Base-by-base conservation (phyloP, 2,888 invertebrate genomes). In the Spisula subtruncata region DNA sequence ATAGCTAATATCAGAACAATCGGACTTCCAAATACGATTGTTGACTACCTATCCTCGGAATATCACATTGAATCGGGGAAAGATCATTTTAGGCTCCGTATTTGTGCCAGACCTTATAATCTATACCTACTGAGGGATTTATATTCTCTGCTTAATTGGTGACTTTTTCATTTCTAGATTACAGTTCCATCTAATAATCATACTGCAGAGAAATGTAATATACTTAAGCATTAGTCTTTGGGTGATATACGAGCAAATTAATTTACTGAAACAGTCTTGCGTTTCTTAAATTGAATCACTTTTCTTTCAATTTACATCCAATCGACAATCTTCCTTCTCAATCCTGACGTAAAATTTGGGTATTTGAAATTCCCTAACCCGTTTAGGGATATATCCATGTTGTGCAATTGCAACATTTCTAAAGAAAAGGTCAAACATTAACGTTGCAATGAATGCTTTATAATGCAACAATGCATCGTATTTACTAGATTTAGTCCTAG, bases 151-250 rank as follows among this genome's bases (percentile, higher is more conserved):
- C n/a, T 25, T 66, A 66, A 66, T 66, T 66, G 20, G 60, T n/a
- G 12, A 6, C 25, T 66, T 66, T 10, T 66, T 66, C 25, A 25
- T 66, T 66, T 66, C 10, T 25, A 66, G 60, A 66, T 66, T 66
- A 66, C 60, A 25, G 5, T 25, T 66, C 6, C 60, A 66, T 66
- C 60, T 66, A 25, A 25, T 66, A 66, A 66, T 66, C n/a, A 66
- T 66, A 66, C 60, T 66, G 8, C 25, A 66, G 60, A 66, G 60
- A 66, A 66, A 66, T 66, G 60, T 66, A 66, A 66, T 66, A 66
- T 25, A 66, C 60, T 66, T 25, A 66, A 25, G 25, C 20, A 20
- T 66, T 25, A 6, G 60, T 66, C n/a, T 25, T 41, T 8, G 20
- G 20, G 60, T 66, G 60, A 66, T 25, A 12, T 66, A 66, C 8